These are phyloP conservation scores for Rhodinocichla rosea DNA, from an alignment of 2,113 vertebrate species.

Conservation along the genomic window DNA sequence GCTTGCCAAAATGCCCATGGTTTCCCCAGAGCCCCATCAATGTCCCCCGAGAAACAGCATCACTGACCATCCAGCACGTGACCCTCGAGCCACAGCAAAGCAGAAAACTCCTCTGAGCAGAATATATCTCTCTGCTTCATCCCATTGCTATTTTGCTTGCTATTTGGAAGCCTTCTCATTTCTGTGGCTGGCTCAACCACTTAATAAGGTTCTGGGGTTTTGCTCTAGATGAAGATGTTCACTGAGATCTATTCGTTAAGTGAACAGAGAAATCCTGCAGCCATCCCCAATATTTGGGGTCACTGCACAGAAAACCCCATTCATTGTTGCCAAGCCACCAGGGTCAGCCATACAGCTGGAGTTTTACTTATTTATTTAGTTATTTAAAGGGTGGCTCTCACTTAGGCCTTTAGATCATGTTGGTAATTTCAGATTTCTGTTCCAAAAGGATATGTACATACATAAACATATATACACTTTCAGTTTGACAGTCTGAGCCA, in stretches of 20 bases:
- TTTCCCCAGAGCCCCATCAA: background rate
- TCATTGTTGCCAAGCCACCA: slow-evolving; percentile 1
- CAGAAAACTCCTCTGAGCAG: background rate
- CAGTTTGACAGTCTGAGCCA: background rate
- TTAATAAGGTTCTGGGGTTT: background rate
- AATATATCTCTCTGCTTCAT: background rate
- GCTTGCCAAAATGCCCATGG: background rate
- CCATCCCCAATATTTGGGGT: background rate
- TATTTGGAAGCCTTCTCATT: background rate
- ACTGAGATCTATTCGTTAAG: background rate
- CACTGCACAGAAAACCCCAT: background rate
- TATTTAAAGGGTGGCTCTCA: background rate
- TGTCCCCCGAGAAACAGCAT: background rate
- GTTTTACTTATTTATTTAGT: background rate
- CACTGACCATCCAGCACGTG: background rate
- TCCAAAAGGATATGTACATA: background rate
- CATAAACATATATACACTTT: background rate
- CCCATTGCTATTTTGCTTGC: background rate
- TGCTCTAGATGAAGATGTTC: background rate
- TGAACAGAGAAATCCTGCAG: background rate
- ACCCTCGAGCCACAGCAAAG: background rate
- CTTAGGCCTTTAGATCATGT: background rate
- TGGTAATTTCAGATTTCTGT: background rate
- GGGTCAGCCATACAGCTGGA: background rate
- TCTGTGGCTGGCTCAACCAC: background rate